Evolutionary conservation across 1,140 invertebrate species (phyloP).

Genomic region (Elysia chlorotica): DNA sequence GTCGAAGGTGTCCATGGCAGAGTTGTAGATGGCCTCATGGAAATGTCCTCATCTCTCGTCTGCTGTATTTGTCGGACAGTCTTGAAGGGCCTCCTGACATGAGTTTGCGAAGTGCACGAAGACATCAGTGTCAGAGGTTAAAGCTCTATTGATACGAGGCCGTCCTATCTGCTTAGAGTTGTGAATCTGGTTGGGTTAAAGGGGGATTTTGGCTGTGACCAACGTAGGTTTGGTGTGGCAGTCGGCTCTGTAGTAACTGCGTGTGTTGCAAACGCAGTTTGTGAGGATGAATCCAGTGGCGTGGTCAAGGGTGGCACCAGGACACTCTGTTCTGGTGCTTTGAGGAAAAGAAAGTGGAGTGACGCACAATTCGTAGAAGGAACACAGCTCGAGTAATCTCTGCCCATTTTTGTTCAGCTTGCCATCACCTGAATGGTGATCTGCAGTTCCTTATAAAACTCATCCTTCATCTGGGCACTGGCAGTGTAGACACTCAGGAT

Average conservation of each 20-base stretch:
- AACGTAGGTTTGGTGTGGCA: too few species aligned
- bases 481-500: conserved; percentile 24
- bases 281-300: conserved; percentile 32
- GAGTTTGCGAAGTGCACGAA: too few species aligned
- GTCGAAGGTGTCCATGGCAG: too few species aligned
- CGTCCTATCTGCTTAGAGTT: too few species aligned
- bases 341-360: conserved; percentile 24
- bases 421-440: not conserved
- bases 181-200: too few species aligned
- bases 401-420: conserved; percentile 32
- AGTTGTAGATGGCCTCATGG: too few species aligned
- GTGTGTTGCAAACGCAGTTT: conserved; percentile 14
- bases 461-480: conserved; percentile 20
- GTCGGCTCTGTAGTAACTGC: conserved; percentile 28
- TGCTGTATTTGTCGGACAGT: too few species aligned
- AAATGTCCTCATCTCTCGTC: too few species aligned
- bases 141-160: too few species aligned
- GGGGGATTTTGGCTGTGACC: too few species aligned
- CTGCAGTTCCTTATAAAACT: conserved; percentile 18
- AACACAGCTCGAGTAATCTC: conserved; percentile 30
- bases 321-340: conserved; percentile 33
- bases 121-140: too few species aligned
- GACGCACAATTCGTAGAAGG: conserved; percentile 20
- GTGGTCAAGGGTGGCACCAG: conserved; percentile 31
- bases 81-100: too few species aligned